A percentile compares a stretch with the other conserved stretches of the same genome.
Evolutionary conservation across 2,113 vertebrate genomes (phyloP).

Genomic region (Microtus oregoni): DNA sequence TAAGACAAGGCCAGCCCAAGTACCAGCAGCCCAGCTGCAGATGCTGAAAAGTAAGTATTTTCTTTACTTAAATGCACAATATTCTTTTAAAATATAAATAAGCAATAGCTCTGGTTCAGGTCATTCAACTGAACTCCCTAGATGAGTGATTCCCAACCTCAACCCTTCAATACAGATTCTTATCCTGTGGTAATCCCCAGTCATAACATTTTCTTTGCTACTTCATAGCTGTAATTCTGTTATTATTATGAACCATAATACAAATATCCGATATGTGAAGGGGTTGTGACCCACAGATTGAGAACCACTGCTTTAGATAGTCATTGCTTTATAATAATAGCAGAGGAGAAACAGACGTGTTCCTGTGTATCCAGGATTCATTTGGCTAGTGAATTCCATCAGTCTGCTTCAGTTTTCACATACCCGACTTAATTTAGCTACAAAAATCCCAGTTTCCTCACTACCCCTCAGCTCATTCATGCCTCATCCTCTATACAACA

Average conservation of each 20-base stretch:
- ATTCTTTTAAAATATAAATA: neutral
- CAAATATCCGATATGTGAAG: neutral
- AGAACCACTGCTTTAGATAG: neutral
- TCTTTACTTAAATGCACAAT: neutral
- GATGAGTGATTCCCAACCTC: neutral
- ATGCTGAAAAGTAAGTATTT: slow-evolving; percentile 32
- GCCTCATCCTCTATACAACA: neutral
- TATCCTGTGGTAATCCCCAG: too few relatives aligned
- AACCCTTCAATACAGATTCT: neutral
- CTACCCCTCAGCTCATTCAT: neutral
- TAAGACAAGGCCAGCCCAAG: neutral
- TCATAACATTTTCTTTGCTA: neutral
- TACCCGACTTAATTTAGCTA: slow-evolving; percentile 25
- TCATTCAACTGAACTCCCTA: neutral
- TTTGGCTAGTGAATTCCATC: neutral
- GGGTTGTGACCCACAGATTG: neutral
- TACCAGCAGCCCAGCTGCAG: neutral
- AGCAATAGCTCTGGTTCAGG: neutral
- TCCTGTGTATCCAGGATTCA: neutral
- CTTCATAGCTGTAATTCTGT: neutral
- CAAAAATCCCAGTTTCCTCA: slow-evolving; percentile 42
- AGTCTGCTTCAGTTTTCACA: slow-evolving; percentile 31
- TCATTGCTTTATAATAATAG: slow-evolving; percentile 19
- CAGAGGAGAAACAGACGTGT: neutral
- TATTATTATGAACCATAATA: neutral